A percentile compares a stretch with the other conserved stretches of the same genome.
phyloP scores from a whole-genome alignment of 2,797 vertebrate species.

The Ciconia nigra region DNA sequence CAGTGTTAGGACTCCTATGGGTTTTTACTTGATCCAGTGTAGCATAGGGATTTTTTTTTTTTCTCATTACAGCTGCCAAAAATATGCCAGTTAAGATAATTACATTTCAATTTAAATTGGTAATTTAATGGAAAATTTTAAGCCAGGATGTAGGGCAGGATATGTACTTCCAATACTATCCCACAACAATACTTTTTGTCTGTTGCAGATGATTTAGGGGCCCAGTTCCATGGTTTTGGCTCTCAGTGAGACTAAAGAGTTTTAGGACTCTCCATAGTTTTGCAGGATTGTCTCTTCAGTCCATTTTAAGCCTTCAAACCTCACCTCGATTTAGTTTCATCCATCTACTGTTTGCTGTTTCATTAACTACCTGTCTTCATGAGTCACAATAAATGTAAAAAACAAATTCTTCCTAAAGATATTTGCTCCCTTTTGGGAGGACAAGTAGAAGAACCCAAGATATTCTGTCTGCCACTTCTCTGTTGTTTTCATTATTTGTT shows the following conservation, averaged over 20 bases:
- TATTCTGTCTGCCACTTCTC: conserved; percentile 60
- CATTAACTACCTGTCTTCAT: not conserved
- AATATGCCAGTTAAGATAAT: conserved; percentile 78
- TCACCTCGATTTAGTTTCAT: not conserved
- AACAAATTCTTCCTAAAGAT: conserved; percentile 5
- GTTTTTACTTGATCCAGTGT: conserved; percentile 70
- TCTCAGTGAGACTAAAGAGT: not conserved
- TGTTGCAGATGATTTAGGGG: conserved; percentile 44
- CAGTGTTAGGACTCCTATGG: conserved; percentile 74
- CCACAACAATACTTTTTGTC: conserved; percentile 23
- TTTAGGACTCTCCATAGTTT: not conserved
- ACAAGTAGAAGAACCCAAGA: conserved; percentile 52
- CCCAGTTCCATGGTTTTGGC: not conserved
- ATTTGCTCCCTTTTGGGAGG: not conserved
- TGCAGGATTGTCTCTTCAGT: not conserved
- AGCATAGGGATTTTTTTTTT: conserved; percentile 50
- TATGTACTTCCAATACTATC: conserved; percentile 37
- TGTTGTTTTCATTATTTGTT: conserved; percentile 37
- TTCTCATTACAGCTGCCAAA: conserved; percentile 66
- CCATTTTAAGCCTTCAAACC: not conserved
- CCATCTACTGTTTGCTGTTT: not conserved
- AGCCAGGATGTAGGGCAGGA: conserved; percentile 17
- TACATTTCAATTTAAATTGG: conserved; percentile 80
- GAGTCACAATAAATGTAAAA: conserved; percentile 3
- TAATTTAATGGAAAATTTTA: conserved; percentile 76